Evolutionary conservation across 37 sponge, comb jelly and placozoan species (phyloP), one percentile per base, ranked within the genome.

Genomic region (Lycopodina hypogea): DNA sequence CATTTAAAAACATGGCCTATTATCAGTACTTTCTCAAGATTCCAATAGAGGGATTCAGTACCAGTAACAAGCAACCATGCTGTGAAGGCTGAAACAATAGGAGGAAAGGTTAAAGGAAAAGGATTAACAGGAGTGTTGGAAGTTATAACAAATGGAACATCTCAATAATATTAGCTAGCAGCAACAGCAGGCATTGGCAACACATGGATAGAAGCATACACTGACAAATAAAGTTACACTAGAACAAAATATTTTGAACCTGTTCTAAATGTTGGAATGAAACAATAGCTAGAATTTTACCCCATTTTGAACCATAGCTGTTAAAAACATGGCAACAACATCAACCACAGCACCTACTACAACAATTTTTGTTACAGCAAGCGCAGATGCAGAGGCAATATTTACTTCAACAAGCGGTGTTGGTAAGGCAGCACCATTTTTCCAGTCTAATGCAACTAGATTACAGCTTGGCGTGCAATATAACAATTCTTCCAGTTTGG

Each of bases 371-470:
- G 56, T 74, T 64, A 22, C 75, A 61, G 33, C 81, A 81, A 30
- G 32, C 56, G 22, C 76, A 74, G 51, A 36, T 41, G 42, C 76
- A 75, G 35, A 68, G 75, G 42, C 76, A 83, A 45, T 51, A 72
- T 32, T 55, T 82, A 21, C 75, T 72, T 17, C 81, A 57, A 26
- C 81, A 81, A 35, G 62, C 71, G 3, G 66, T 4, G 30, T 8
- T 65, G n/a, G n/a, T n/a, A n/a, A n/a, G n/a, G n/a, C n/a, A n/a
- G n/a, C n/a, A n/a, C 2, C 66, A 78, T 21, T 69, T 38, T 30
- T 36, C 63, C 22, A 24, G 26, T 51, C 68, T 50, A n/a, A 65
- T 57, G 12, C 68, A 65, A 14, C 68, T 38, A 66, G 40, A 28
- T 17, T 51, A 45, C 3, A 50, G 26, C 40, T 6, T 42, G 33